phyloP scores from a whole-genome alignment of 64 coral and sea anemone species.

The Dendronephthya gigantea region DNA sequence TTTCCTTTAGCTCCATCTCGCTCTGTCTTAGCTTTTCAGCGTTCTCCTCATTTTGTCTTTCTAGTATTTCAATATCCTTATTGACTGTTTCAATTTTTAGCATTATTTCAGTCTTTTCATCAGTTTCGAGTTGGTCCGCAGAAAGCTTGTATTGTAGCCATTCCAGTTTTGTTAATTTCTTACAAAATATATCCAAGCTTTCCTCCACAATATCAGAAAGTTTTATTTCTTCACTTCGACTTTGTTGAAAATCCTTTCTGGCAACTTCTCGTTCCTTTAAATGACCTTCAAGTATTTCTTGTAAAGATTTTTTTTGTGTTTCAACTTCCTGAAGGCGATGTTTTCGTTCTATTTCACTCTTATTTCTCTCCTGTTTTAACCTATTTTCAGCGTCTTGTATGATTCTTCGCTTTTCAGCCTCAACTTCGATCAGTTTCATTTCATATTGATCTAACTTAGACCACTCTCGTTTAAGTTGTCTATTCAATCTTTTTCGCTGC shows the following conservation, averaged over 20 bases:
- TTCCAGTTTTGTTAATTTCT: not conserved
- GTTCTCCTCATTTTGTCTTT: not conserved
- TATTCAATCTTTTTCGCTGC: not conserved
- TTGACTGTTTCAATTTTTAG: not conserved
- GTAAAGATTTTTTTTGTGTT: not conserved
- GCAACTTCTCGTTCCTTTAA: slow-evolving; percentile 41
- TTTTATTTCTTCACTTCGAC: slow-evolving; percentile 24
- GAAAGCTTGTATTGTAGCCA: not conserved
- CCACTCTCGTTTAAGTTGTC: slow-evolving; percentile 48
- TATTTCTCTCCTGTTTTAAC: slow-evolving; percentile 40
- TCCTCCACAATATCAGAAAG: slow-evolving; percentile 42
- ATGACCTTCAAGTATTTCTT: slow-evolving; percentile 35
- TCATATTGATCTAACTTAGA: slow-evolving; percentile 62
- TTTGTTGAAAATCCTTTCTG: slow-evolving; percentile 3
- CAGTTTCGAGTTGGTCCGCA: not conserved
- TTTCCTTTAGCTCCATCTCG: slow-evolving; percentile 48
- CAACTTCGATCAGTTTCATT: slow-evolving; percentile 61
- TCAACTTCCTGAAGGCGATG: slow-evolving; percentile 56
- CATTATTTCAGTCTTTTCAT: not conserved
- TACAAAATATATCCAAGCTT: not conserved
- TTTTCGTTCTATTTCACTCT: slow-evolving; percentile 44
- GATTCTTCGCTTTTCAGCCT: slow-evolving; percentile 45
- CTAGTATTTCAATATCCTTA: not conserved
- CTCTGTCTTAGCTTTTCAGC: slow-evolving; percentile 30
- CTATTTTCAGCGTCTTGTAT: slow-evolving; percentile 50